Conservation (phyloP, 2,797 vertebrate species). For the Premnoplex brunnescens region DNA sequence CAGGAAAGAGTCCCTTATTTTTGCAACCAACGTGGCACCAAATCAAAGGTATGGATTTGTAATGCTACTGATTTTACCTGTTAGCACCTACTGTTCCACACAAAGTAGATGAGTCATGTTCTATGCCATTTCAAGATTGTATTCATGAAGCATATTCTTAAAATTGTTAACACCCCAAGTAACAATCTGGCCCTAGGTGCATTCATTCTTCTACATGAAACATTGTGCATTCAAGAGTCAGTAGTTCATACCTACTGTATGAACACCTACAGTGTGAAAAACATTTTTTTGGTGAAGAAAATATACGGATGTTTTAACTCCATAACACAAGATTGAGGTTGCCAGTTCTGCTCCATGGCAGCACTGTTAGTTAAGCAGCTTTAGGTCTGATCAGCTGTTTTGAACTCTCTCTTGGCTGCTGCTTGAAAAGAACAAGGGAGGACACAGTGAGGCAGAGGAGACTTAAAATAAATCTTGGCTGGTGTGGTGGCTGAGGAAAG, state of each 20-base stretch:
- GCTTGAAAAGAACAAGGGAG: background rate
- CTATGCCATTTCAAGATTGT: background rate
- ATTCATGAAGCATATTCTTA: background rate
- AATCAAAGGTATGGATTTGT: background rate
- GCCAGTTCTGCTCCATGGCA: background rate
- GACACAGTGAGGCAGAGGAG: background rate
- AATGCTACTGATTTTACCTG: background rate
- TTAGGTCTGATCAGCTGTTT: background rate
- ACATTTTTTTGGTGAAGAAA: background rate
- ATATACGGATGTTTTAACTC: background rate
- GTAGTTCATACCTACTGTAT: background rate
- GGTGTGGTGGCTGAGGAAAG: constrained; percentile 33
- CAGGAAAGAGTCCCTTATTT: background rate
- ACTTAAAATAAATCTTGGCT: constrained; percentile 61
- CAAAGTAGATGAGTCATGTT: background rate
- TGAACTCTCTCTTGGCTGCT: background rate
- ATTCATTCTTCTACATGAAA: background rate
- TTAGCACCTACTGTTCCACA: background rate
- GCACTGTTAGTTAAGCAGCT: background rate
- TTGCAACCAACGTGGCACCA: background rate
- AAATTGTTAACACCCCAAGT: background rate
- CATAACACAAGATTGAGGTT: background rate
- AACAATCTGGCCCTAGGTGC: background rate
- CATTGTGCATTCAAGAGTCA: background rate
- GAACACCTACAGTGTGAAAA: too few relatives aligned